These are phyloP conservation scores for Andrena bucephala DNA, from an alignment of 2,888 invertebrate species.

Conservation along the genomic window DNA sequence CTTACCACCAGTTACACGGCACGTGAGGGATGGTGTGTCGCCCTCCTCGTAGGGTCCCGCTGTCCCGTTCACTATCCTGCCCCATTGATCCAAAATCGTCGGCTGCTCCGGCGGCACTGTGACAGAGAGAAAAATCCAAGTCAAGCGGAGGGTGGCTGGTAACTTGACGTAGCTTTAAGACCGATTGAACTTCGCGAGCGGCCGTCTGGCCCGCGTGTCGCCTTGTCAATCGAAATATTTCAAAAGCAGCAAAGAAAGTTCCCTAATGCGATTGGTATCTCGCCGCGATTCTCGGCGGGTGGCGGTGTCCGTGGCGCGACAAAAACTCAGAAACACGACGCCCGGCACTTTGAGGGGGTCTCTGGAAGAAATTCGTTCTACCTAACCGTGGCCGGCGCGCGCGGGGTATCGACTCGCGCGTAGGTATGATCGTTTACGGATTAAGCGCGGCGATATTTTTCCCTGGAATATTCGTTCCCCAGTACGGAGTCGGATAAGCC, in stretches of 20 bases:
- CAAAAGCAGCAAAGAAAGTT: neutral
- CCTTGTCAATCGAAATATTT: neutral
- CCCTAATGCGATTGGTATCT: constrained; percentile 2
- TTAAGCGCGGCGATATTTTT: constrained; percentile 70
- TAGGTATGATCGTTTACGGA: constrained; percentile 69
- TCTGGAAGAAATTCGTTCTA: constrained; percentile 44
- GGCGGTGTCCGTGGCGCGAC: neutral
- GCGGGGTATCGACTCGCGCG: constrained; percentile 47
- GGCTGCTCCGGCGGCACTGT: constrained; percentile 95
- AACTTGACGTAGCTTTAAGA: neutral
- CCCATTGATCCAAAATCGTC: constrained; percentile 93
- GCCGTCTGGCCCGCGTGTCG: neutral
- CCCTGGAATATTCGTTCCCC: constrained; percentile 68
- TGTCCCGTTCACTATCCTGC: constrained; percentile 92
- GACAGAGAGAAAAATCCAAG: constrained; percentile 80
- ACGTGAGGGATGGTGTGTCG: constrained; percentile 93
- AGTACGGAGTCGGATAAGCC: constrained; percentile 68
- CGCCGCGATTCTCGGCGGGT: neutral
- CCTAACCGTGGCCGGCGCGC: constrained; percentile 8
- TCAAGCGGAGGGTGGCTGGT: constrained; percentile 6
- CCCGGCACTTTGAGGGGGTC: neutral
- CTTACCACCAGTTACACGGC: constrained; percentile 95
- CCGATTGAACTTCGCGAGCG: constrained; percentile 11
- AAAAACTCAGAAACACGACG: neutral
- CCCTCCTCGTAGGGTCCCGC: constrained; percentile 95